These are phyloP conservation scores for Euspilapteryx auroguttella DNA, from an alignment of 2,888 invertebrate species.

Conservation along the genomic window DNA sequence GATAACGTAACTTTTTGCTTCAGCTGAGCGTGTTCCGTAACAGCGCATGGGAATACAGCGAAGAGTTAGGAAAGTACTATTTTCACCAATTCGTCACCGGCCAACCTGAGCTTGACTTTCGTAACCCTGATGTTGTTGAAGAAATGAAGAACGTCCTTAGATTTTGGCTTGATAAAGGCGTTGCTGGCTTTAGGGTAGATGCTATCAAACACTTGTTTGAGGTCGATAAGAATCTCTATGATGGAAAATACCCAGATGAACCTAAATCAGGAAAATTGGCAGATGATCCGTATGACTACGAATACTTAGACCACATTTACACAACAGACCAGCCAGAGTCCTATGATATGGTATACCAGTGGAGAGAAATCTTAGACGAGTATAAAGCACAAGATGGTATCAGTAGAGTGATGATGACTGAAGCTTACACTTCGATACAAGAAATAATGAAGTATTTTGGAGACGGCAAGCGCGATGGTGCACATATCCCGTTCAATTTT, in stretches of 20 bases:
- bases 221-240: constrained; percentile 36
- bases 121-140: constrained; percentile 64
- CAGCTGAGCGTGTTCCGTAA: constrained; percentile 64
- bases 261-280: constrained; percentile 35
- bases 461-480: constrained; percentile 54
- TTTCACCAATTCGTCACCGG: constrained; percentile 72
- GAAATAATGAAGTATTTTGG: constrained; percentile 69
- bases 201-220: constrained; percentile 71
- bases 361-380: constrained; percentile 65
- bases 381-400: constrained; percentile 43
- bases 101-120: constrained; percentile 77
- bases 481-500: constrained; percentile 82
- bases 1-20: constrained; percentile 8
- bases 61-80: constrained; percentile 68
- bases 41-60: constrained; percentile 74
- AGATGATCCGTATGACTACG: constrained; percentile 48
- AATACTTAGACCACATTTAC: constrained; percentile 63
- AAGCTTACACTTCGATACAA: constrained; percentile 67
- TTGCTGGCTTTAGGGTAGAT: constrained; percentile 86
- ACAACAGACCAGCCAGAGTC: constrained; percentile 65
- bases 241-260: constrained; percentile 56
- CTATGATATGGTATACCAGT: constrained; percentile 66
- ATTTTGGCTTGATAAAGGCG: constrained; percentile 83
- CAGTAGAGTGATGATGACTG: constrained; percentile 72
- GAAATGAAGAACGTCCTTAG: constrained; percentile 68